Evolutionary conservation across 2,888 invertebrate species (phyloP).

Genomic region (Heteropelma amictum): DNA sequence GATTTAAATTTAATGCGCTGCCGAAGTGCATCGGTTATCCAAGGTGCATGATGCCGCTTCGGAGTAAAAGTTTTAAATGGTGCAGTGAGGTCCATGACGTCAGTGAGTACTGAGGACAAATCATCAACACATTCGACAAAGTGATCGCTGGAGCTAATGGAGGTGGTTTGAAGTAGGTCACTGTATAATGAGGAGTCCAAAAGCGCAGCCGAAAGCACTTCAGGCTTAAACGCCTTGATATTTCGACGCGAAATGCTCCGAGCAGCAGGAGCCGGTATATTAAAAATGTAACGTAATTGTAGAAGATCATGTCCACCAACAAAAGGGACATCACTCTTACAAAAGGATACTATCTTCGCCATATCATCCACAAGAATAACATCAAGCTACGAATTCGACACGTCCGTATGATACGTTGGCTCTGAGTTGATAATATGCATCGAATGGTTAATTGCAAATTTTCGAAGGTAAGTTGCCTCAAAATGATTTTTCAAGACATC

Average conservation of each 20-base stretch:
- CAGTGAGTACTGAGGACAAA: not conserved
- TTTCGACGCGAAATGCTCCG: too few species aligned
- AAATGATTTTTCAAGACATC: not conserved
- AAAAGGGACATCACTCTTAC: not conserved
- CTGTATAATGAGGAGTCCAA: too few species aligned
- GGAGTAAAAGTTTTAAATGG: not conserved
- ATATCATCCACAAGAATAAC: not conserved
- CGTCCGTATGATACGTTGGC: not conserved
- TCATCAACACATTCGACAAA: not conserved
- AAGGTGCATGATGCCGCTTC: not conserved
- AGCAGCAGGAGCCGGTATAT: too few species aligned
- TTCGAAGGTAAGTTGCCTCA: not conserved
- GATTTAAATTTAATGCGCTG: not conserved
- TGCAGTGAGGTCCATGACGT: not conserved
- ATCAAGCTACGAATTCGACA: conserved; percentile 3
- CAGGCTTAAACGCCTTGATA: too few species aligned
- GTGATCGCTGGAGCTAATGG: too few species aligned
- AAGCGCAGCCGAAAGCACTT: too few species aligned
- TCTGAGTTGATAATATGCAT: not conserved
- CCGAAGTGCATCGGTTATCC: not conserved
- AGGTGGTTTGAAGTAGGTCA: too few species aligned
- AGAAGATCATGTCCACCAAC: not conserved
- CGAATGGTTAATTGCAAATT: not conserved
- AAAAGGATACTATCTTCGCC: not conserved
- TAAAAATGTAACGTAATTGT: not conserved